Evolutionary conservation across 2,888 invertebrate species (phyloP), one percentile per base, ranked within the genome.

Genomic region (Brachynemurus nebulosus): DNA sequence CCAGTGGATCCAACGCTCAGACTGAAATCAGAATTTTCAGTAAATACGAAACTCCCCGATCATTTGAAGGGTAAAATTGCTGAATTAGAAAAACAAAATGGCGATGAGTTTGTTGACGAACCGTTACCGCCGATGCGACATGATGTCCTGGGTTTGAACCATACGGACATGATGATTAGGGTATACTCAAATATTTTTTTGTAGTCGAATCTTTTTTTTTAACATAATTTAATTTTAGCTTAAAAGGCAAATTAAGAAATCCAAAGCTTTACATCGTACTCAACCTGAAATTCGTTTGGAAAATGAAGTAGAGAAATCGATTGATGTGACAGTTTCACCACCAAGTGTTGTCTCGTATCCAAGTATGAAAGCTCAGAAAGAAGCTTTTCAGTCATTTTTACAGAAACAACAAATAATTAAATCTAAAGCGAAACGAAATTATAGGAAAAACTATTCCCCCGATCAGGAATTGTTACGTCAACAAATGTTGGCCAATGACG

Each of bases 121-220:
- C 60, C 66, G 4, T 53, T 81, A 47, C 83, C 84, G 2, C 64
- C 70, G 47, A 86, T 86, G 84, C 74, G 76, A 1, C 72, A 83
- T 50, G 75, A 77, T 60, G 74, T 84, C 4, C 71, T 78, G 30
- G 82, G 81, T 1, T 61, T 88, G 38, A 72, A 86, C 59, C 81
- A 81, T 54, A 62, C 64, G 1, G 65, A 63, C 45, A 79, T 86
- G 35, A 72, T 84, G 72, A 67, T 56, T 18, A 55, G 55, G 44
- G 61, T 65, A 53, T 36, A 3, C 5, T 44, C 12, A 16, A n/a
- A 12, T 9, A 18, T 18, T 17, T 4, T 36, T 21, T 39, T 20
- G 11, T 21, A 20, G 20, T 14, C 6, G 25, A n/a, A 4, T 2
- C 7, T 12, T 27, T 6, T 25, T 4, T 16, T 25, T 40, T 16